phyloP scores from a whole-genome alignment of 2,113 vertebrate genomes.

The Cynocephalus volans region DNA sequence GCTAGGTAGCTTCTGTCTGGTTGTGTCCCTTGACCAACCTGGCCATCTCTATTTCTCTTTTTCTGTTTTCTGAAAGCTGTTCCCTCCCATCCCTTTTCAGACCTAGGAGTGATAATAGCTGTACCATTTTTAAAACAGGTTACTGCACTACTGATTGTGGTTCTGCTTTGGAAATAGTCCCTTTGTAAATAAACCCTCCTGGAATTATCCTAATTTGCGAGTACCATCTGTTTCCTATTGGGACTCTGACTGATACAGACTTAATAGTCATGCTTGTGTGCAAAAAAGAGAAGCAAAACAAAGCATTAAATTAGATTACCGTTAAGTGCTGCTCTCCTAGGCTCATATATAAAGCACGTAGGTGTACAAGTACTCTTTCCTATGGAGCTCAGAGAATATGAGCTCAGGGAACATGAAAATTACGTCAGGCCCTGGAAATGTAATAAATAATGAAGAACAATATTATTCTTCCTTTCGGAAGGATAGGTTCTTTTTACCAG shows the following conservation, averaged over 20 bases:
- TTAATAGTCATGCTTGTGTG: slow-evolving; percentile 66
- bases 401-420: background rate
- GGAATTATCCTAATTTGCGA: slow-evolving; percentile 76
- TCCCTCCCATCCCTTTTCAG: background rate
- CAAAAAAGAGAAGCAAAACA: slow-evolving; percentile 68
- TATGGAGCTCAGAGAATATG: background rate
- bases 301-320: slow-evolving; percentile 43
- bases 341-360: background rate
- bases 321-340: background rate
- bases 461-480: background rate
- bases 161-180: slow-evolving; percentile 63
- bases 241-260: slow-evolving; percentile 58
- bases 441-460: background rate
- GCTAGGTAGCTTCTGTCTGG: background rate
- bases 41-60: background rate
- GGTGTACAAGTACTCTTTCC: background rate
- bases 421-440: background rate
- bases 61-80: background rate
- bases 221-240: slow-evolving; percentile 77
- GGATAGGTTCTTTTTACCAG: background rate
- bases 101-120: background rate
- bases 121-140: slow-evolving; percentile 44
- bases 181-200: slow-evolving; percentile 71
- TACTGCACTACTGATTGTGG: background rate
- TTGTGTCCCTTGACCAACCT: background rate